Percentiles rank a stretch among this genome's conserved stretches.
These are phyloP conservation scores for Tragulus kanchil DNA, from an alignment of 2,113 vertebrate species.

Conservation along the genomic window DNA sequence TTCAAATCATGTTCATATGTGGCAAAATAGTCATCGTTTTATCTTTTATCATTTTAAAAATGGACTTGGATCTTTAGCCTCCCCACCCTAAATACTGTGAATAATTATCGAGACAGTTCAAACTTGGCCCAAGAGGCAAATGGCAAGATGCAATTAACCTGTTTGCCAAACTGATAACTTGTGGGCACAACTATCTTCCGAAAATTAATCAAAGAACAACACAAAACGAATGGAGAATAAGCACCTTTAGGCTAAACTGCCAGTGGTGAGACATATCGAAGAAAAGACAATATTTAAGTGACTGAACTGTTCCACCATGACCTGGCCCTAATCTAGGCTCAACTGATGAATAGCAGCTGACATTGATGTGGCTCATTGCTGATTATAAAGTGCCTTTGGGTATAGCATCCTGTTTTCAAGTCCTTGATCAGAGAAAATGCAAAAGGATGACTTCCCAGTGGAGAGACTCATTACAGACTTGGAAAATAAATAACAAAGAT, in stretches of 20 bases:
- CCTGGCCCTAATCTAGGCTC: neutral
- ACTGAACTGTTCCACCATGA: neutral
- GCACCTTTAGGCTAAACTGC: neutral
- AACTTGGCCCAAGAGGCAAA: neutral
- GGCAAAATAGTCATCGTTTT: neutral
- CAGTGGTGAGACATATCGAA: too few species aligned
- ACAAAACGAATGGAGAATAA: neutral
- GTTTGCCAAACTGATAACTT: neutral
- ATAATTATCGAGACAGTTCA: too few species aligned
- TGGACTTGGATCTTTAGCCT: neutral
- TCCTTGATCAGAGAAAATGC: slow-evolving; percentile 9
- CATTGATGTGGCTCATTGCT: neutral
- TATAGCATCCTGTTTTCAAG: neutral
- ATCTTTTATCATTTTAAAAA: neutral
- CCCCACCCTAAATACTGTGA: neutral
- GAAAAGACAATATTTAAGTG: neutral
- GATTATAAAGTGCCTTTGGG: neutral
- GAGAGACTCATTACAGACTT: neutral
- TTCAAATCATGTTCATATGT: neutral
- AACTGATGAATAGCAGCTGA: neutral
- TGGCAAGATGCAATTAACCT: neutral
- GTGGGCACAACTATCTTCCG: accelerated
- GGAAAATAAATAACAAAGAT: neutral
- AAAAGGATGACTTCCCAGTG: neutral
- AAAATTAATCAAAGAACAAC: neutral